Conservation (phyloP, 2,113 vertebrate genomes). For the Corythornis vintsioides region DNA sequence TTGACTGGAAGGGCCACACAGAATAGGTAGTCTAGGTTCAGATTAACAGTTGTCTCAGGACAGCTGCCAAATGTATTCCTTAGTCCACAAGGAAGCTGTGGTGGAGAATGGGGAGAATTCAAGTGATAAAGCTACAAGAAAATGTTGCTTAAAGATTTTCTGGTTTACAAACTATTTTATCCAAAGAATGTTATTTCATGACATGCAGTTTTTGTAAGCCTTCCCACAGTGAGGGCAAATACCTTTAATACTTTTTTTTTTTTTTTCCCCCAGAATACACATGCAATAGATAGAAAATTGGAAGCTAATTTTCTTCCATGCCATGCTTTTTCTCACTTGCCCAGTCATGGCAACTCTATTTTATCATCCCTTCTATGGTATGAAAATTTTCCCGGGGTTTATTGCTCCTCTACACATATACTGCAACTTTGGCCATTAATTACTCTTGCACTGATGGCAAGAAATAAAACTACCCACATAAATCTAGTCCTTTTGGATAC, state of each 20-base stretch:
- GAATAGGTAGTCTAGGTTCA: background rate
- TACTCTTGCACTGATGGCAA: background rate
- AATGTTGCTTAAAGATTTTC: background rate
- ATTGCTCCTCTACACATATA: background rate
- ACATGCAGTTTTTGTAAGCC: background rate
- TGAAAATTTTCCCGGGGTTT: background rate
- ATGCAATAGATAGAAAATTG: background rate
- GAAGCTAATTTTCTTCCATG: background rate
- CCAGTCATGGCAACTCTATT: background rate
- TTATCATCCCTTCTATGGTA: background rate
- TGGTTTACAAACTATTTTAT: background rate
- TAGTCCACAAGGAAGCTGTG: background rate
- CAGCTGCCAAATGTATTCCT: background rate
- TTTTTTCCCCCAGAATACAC: background rate
- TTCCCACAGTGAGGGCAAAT: background rate
- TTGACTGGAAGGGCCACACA: background rate
- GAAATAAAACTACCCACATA: background rate
- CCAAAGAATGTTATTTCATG: background rate
- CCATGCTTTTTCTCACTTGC: background rate
- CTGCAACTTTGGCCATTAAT: background rate
- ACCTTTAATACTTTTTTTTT: background rate
- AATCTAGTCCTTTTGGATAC: background rate
- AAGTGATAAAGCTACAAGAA: background rate
- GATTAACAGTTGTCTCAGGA: background rate
- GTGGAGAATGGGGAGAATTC: background rate